Evolutionary conservation across 2,113 vertebrate species (phyloP), one percentile per base, ranked within the genome.

Genomic region (Motacilla alba): DNA sequence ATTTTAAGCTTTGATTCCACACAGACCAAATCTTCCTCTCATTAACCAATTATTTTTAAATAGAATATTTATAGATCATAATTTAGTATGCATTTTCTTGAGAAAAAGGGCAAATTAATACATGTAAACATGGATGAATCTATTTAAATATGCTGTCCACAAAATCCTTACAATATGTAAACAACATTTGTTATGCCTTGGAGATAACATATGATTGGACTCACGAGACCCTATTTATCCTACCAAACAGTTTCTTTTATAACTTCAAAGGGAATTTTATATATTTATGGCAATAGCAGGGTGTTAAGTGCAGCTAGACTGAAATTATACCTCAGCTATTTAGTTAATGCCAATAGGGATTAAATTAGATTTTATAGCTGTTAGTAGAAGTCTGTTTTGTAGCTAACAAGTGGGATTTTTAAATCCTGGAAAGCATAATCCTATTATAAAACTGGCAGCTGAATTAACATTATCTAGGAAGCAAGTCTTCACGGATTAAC

Each of bases 371-470:
- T 98, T 98, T 98, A 98, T 98, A 98, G 97, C 95, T 94, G 96
- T 98, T 98, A 97, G 97, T 96, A 96, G 95, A 97, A 97, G 96
- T 97, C 97, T 98, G 92, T 98, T 98, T 98, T 97, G 96, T 97
- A 92, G 92, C 97, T 98, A 98, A 98, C 98, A 97, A 98, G 96
- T 98, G 97, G 97, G 95, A 97, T 98, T 98, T 97, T 98, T 96
- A 98, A 98, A 97, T 98, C 97, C 98, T 97, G 96, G 97, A 97
- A 98, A 98, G 97, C 94, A 94, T 98, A 98, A 98, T 98, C 98
- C 98, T 98, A 97, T 98, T 98, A 98, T 97, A 96, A 98, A 97
- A 97, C 96, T 97, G 96, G 95, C 97, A 97, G 97, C 95, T 97
- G 97, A 98, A 97, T 98, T 98, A 98, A 97, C 96, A 96, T 98